These are phyloP conservation scores for Abscondita cerata DNA, from an alignment of 2,888 invertebrate species.

Conservation along the genomic window DNA sequence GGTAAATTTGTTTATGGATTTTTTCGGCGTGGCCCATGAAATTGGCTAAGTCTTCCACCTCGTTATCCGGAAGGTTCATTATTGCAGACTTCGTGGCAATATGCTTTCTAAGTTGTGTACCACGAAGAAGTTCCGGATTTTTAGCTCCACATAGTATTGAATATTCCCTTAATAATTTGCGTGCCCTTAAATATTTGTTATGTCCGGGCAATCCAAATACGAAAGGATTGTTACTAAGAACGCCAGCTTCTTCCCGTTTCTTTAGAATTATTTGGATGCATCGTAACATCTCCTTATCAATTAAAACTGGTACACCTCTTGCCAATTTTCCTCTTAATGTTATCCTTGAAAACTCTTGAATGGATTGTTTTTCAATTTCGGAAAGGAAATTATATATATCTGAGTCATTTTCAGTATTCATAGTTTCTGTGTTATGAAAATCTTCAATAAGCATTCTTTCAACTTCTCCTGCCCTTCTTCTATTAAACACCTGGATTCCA, in stretches of 20 bases:
- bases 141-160: background rate
- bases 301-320: background rate
- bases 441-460: background rate
- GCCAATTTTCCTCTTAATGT: background rate
- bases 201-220: background rate
- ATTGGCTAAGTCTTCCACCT: background rate
- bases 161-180: background rate
- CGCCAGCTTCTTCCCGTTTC: background rate
- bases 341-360: background rate
- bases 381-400: background rate
- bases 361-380: background rate
- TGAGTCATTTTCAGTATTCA: background rate
- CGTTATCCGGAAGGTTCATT: background rate
- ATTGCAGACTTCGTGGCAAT: background rate
- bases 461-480: background rate
- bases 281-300: background rate
- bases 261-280: background rate
- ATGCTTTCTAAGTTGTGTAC: background rate
- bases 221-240: background rate
- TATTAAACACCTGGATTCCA: background rate
- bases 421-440: background rate
- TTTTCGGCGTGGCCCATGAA: conserved; percentile 2
- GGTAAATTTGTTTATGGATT: background rate
- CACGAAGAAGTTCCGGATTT: background rate
- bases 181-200: background rate